Percentiles rank a stretch among this genome's conserved stretches.
Evolutionary conservation across 2,888 invertebrate species (phyloP).

Genomic region (Lochmaea capreae): DNA sequence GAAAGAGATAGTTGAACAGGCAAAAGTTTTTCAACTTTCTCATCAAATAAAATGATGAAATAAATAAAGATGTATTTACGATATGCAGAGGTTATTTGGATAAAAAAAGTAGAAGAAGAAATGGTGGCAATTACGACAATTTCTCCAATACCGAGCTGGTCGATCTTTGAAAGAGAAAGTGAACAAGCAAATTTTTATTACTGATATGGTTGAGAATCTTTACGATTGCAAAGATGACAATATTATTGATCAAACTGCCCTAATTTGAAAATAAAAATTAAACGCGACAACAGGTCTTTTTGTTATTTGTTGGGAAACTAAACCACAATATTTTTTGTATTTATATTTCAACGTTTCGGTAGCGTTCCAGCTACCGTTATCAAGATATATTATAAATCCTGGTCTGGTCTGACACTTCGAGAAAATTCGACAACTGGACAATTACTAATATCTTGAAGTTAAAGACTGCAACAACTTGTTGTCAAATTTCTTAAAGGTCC

Average conservation of each 20-base stretch:
- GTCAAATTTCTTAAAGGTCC: too few species aligned
- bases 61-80: conserved; percentile 16
- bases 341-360: too few species aligned
- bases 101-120: conserved; percentile 31
- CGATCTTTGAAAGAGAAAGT: conserved; percentile 26
- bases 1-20: conserved; percentile 14
- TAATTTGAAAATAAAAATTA: too few species aligned
- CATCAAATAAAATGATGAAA: conserved; percentile 39
- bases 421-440: too few species aligned
- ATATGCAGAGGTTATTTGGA: conserved; percentile 18
- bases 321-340: too few species aligned
- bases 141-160: conserved; percentile 16
- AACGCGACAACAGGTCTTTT: too few species aligned
- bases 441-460: too few species aligned
- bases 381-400: too few species aligned
- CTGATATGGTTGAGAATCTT: background rate
- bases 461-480: too few species aligned
- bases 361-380: too few species aligned
- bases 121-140: conserved; percentile 20
- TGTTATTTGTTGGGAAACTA: too few species aligned
- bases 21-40: conserved; percentile 33
- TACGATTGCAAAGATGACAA: background rate
- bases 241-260: background rate
- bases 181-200: conserved; percentile 7
- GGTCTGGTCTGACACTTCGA: too few species aligned